phyloP scores from a whole-genome alignment of 2,113 vertebrate genomes.

The Eptesicus fuscus region DNA sequence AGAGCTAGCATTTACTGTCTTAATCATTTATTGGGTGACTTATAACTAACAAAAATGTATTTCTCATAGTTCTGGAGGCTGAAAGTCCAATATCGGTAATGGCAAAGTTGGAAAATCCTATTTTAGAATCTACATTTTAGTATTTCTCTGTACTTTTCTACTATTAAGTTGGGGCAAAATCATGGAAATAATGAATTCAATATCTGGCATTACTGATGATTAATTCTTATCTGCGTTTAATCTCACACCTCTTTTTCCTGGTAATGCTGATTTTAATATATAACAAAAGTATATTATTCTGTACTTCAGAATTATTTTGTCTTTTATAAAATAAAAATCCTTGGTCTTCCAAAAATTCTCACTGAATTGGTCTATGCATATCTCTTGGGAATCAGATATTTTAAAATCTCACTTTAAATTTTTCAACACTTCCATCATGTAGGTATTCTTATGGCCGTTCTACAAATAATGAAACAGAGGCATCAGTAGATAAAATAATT shows the following conservation, averaged over 20 bases:
- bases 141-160: background rate
- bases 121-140: background rate
- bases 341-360: background rate
- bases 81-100: background rate
- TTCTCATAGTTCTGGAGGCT: background rate
- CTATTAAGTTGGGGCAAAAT: background rate
- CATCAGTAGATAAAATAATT: background rate
- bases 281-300: background rate
- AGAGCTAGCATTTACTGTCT: background rate
- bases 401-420: background rate
- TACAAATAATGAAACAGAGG: background rate
- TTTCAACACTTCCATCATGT: background rate
- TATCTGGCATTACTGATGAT: background rate
- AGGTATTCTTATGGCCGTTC: background rate
- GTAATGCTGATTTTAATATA: background rate
- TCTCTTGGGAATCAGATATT: background rate
- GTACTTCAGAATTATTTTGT: background rate
- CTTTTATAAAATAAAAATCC: constrained; percentile 1
- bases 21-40: background rate
- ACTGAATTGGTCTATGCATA: constrained; percentile 9
- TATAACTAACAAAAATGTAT: background rate
- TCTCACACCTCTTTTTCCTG: constrained; percentile 29
- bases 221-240: background rate
- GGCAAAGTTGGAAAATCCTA: background rate
- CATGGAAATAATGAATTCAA: constrained; percentile 7